These are phyloP conservation scores for Marmota monax DNA, from an alignment of 2,113 vertebrate species.

Conservation along the genomic window DNA sequence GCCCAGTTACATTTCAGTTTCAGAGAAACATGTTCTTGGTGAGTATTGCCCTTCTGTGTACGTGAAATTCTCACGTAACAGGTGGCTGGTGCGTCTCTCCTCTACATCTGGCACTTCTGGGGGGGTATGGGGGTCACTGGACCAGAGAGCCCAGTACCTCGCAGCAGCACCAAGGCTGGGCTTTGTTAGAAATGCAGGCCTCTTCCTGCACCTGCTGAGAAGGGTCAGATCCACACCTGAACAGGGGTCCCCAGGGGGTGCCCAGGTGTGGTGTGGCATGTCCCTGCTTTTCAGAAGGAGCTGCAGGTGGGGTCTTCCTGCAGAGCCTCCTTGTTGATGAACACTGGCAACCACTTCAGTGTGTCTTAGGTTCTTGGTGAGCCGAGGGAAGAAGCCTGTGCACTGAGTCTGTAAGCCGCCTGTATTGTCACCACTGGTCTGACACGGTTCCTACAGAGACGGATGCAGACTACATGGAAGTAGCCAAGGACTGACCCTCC, in stretches of 20 bases:
- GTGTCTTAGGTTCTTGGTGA: not conserved
- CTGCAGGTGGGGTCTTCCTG: not conserved
- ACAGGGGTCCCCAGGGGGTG: not conserved
- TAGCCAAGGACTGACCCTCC: not conserved
- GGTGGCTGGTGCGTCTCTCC: not conserved
- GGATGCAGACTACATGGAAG: not conserved
- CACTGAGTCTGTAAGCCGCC: not conserved
- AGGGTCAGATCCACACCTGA: not conserved
- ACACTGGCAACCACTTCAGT: not conserved
- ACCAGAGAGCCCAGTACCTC: not conserved
- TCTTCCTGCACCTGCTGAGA: not conserved
- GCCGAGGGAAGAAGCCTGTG: not conserved
- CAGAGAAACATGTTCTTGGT: not conserved
- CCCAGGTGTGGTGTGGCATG: not conserved
- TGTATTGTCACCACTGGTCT: not conserved
- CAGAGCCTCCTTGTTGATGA: not conserved
- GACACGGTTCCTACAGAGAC: not conserved
- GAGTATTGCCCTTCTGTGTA: not conserved
- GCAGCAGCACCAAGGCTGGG: not conserved
- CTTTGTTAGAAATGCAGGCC: not conserved
- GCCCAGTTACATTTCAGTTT: not conserved
- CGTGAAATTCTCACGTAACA: not conserved
- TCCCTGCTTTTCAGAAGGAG: not conserved
- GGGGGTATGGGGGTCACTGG: not conserved
- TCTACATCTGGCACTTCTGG: not conserved